Evolutionary conservation across 2,797 vertebrate genomes (phyloP).

Genomic region (Lepus townsendii): DNA sequence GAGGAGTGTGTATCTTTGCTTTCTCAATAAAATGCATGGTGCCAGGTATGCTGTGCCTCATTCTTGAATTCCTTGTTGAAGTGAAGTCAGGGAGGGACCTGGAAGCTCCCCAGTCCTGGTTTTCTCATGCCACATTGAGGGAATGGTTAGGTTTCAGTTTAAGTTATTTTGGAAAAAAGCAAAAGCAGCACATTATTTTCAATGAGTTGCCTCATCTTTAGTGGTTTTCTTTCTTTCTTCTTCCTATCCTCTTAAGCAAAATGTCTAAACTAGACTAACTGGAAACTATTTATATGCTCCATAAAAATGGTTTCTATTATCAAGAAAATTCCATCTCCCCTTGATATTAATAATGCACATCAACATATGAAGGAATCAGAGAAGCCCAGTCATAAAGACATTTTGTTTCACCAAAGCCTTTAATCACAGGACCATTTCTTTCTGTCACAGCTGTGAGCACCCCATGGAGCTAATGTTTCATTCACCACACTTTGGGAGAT

Average conservation of each 20-base stretch:
- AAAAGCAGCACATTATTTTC: not conserved
- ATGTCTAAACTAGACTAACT: conserved; percentile 18
- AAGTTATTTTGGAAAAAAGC: not conserved
- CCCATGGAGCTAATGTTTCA: conserved; percentile 11
- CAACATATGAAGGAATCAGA: not conserved
- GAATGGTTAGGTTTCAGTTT: not conserved
- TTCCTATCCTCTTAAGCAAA: not conserved
- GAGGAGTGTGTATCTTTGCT: no score
- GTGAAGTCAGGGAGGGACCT: no score
- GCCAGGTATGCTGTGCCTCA: no score
- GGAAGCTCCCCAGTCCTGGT: no score
- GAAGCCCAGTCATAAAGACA: not conserved
- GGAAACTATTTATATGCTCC: not conserved
- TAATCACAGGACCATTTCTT: conserved; percentile 30
- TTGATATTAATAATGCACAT: not conserved
- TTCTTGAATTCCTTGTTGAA: no score
- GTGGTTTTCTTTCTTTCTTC: not conserved
- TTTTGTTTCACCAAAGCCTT: not conserved
- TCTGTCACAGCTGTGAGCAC: not conserved
- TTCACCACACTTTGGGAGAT: conserved; percentile 32
- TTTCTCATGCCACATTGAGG: no score
- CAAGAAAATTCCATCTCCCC: not conserved
- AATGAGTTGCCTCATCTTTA: not conserved
- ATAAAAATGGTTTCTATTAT: not conserved
- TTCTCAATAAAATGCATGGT: no score